These are phyloP conservation scores for Muscicapa striata DNA, from an alignment of 2,797 vertebrate genomes.

Conservation along the genomic window DNA sequence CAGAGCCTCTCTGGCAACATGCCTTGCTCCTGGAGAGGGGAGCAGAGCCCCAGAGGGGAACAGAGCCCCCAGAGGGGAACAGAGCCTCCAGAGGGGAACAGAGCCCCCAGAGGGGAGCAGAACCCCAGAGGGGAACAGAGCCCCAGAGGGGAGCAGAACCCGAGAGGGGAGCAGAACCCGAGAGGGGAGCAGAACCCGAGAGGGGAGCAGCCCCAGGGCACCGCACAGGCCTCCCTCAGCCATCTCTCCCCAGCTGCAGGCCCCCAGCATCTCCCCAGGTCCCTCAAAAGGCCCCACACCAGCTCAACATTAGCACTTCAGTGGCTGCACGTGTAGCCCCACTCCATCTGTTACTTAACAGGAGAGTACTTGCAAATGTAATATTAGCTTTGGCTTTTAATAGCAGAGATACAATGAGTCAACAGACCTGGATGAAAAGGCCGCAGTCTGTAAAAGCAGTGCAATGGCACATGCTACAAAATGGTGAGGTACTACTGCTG, in stretches of 20 bases:
- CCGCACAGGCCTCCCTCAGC: too few species aligned
- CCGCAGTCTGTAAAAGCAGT: background rate
- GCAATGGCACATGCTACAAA: background rate
- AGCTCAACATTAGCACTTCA: background rate
- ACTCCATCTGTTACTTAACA: background rate
- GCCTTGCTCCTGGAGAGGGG: background rate
- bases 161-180: too few species aligned
- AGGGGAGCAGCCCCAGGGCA: too few species aligned
- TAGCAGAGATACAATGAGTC: background rate
- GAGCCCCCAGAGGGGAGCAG: too few species aligned
- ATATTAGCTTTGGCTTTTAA: background rate
- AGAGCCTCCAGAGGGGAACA: too few species aligned
- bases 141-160: too few species aligned
- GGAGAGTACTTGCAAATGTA: background rate
- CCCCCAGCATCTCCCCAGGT: background rate
- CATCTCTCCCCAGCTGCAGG: background rate
- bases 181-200: too few species aligned
- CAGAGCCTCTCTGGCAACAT: fast-evolving
- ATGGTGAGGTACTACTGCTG: background rate
- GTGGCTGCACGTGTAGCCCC: background rate
- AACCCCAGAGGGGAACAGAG: too few species aligned
- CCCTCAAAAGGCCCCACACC: background rate
- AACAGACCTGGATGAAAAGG: background rate
- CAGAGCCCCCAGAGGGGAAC: background rate
- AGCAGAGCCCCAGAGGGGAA: too few species aligned